Conservation (phyloP, 2,113 vertebrate genomes). For the Oryzias woworae region DNA sequence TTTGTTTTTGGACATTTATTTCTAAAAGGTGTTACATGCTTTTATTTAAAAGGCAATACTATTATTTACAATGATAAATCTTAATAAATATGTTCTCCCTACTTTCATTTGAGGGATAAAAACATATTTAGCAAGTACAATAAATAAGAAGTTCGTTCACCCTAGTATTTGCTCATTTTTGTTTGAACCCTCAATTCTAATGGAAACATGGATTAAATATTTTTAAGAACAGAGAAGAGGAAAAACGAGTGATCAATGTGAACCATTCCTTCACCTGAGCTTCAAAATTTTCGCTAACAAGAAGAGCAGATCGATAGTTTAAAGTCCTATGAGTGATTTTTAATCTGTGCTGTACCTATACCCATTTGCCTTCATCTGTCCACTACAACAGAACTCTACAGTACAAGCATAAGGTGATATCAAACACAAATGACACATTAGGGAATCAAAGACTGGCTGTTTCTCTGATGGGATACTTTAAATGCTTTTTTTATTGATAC, state of each 20-base stretch:
- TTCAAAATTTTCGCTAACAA: conserved; percentile 18
- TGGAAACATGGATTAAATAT: conserved; percentile 39
- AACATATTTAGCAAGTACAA: conserved; percentile 52
- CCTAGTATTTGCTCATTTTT: conserved; percentile 28
- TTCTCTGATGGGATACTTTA: conserved; percentile 14
- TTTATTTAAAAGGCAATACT: conserved; percentile 70
- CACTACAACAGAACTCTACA: conserved; percentile 6
- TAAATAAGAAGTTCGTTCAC: conserved; percentile 9
- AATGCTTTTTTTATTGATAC: conserved; percentile 31
- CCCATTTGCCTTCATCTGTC: not conserved
- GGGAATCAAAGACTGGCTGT: conserved; percentile 33
- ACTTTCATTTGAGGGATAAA: conserved; percentile 32
- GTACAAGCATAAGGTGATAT: conserved; percentile 17
- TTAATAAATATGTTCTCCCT: conserved; percentile 72
- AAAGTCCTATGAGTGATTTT: conserved; percentile 13
- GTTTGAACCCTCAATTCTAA: conserved; percentile 32
- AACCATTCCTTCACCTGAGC: conserved; percentile 24
- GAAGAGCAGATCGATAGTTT: conserved; percentile 23
- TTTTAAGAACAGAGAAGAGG: conserved; percentile 35
- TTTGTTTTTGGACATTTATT: conserved; percentile 60
- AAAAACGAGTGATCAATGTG: conserved; percentile 6
- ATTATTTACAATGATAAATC: conserved; percentile 69
- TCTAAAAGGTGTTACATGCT: conserved; percentile 69
- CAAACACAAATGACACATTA: conserved; percentile 7
- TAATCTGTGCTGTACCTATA: not conserved